Evolutionary conservation across 2,113 vertebrate species (phyloP), one percentile per base, ranked within the genome.

Genomic region (Oceanodroma tethys): DNA sequence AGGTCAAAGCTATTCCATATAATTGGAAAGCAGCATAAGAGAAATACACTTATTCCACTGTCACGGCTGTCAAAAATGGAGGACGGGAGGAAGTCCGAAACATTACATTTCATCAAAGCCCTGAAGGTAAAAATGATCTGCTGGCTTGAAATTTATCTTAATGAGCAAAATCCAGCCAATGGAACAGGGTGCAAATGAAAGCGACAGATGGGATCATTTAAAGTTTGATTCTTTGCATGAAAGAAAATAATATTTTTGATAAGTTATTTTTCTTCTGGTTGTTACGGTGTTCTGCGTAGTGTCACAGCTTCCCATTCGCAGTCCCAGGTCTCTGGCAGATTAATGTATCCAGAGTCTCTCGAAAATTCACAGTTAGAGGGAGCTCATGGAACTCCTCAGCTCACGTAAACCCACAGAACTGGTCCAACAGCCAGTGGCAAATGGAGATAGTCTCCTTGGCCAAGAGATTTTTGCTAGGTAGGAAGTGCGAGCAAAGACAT

Each of bases 151-250:
- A 97, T 97, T 97, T 96, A 95, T 97, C 96, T 98, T 98, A 98
- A 98, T 97, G 98, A 98, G 95, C 88, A 97, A 98, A 97, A 97
- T 87, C 94, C 96, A 98, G 96, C 96, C 97, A 98, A 93, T 96
- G 96, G 95, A 98, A 96, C 96, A 90, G 68, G 80, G 73, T 96
- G 85, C 93, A 97, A 87, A 96, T 97, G 96, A 98, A 98, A 98
- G 90, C 94, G 95, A 98, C 98, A 98, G 97, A 98, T 97, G 96
- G 96, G 81, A 97, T 98, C 66, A 97, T 96, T 97, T 98, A 96
- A 98, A 98, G 90, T 96, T 98, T 94, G 82, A 95, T 97, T 97
- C 81, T 97, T 95, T 96, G 78, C 96, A 92, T 96, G 91, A 95
- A 95, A 96, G 89, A 87, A 95, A 98, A 96, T 56, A 88, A 75